Evolutionary conservation across 2,113 vertebrate genomes (phyloP).

Genomic region (Thalassarche chlororhynchos): DNA sequence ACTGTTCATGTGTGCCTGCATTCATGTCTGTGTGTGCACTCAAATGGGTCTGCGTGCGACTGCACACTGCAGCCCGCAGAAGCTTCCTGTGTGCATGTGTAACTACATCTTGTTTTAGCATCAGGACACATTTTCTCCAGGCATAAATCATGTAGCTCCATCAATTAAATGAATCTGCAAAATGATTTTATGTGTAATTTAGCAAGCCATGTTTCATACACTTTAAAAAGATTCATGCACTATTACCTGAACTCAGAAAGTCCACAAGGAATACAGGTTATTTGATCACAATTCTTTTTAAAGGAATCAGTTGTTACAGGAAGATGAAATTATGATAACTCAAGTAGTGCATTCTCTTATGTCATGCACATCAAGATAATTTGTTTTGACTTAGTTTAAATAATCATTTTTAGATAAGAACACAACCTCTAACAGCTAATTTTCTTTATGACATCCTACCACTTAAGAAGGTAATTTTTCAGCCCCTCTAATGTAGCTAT

Average conservation of each 20-base stretch:
- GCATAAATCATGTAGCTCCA: neutral
- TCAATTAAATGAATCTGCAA: neutral
- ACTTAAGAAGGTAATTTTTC: neutral
- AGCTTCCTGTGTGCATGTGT: neutral
- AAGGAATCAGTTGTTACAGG: neutral
- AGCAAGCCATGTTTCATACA: neutral
- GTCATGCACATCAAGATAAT: neutral
- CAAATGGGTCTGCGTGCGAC: fast-evolving
- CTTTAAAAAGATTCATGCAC: neutral
- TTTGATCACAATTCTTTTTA: neutral
- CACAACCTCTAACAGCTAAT: neutral
- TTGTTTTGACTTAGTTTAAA: constrained; percentile 19
- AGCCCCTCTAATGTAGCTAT: neutral
- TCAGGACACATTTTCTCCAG: neutral
- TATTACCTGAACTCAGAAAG: neutral
- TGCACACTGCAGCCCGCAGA: neutral
- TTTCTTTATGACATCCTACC: neutral
- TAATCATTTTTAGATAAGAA: constrained; percentile 13
- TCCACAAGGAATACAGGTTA: neutral
- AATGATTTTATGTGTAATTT: neutral
- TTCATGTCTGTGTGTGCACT: neutral
- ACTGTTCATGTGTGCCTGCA: neutral
- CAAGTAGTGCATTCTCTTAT: neutral
- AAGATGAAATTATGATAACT: neutral
- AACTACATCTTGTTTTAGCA: neutral